Conservation (phyloP, 2,797 vertebrate species). For the Parotocinclus haroldoi region DNA sequence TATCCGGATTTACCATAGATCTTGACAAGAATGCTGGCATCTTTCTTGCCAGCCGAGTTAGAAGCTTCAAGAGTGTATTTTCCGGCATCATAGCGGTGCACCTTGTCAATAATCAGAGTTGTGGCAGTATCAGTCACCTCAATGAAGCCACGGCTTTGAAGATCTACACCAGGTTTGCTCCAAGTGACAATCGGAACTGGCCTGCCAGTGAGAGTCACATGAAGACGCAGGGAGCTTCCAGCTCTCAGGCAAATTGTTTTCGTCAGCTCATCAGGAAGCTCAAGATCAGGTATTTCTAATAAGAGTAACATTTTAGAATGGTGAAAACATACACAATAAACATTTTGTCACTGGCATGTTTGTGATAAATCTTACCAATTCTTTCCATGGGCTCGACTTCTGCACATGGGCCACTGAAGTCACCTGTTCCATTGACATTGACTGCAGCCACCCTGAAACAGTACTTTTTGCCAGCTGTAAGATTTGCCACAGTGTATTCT, state of each 20-base stretch:
- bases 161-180: conserved; percentile 89
- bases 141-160: conserved; percentile 88
- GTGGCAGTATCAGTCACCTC: conserved; percentile 87
- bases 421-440: conserved; percentile 91
- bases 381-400: conserved; percentile 91
- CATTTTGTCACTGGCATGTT: not conserved
- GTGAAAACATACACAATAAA: conserved; percentile 2
- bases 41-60: conserved; percentile 95
- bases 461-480: conserved; percentile 85
- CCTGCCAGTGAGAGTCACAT: conserved; percentile 86
- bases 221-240: conserved; percentile 84
- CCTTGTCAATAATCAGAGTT: conserved; percentile 91
- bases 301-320: conserved; percentile 6
- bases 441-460: conserved; percentile 89
- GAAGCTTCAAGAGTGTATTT: conserved; percentile 92
- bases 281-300: conserved; percentile 93
- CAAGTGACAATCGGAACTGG: conserved; percentile 86
- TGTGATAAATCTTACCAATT: conserved; percentile 75
- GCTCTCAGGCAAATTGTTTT: conserved; percentile 94
- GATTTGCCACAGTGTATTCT: conserved; percentile 80
- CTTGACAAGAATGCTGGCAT: conserved; percentile 89
- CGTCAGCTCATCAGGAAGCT: conserved; percentile 91
- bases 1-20: conserved; percentile 82
- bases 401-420: conserved; percentile 85
- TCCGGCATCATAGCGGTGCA: conserved; percentile 95